Percentiles rank a stretch among this genome's conserved stretches.
These are phyloP conservation scores for Potorous gilbertii DNA, from an alignment of 2,797 vertebrate species.

Conservation along the genomic window DNA sequence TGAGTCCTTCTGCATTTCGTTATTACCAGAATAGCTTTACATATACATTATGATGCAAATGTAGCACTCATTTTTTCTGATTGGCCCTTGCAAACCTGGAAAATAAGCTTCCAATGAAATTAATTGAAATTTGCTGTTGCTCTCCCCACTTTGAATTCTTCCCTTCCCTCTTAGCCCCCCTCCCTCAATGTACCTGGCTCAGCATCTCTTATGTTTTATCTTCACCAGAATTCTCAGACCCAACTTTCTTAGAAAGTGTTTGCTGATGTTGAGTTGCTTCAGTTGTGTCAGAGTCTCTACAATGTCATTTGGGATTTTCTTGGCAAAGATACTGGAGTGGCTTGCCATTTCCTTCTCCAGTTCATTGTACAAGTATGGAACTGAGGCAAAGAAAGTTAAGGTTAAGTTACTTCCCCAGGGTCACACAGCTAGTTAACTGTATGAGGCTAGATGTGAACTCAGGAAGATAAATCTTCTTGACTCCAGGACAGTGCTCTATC, in stretches of 20 bases:
- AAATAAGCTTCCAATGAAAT: background rate
- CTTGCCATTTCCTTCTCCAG: background rate
- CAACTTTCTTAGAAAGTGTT: background rate
- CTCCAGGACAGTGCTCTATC: background rate
- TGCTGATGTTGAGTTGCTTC: background rate
- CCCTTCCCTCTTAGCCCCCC: background rate
- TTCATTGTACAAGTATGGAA: background rate
- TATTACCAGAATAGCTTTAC: background rate
- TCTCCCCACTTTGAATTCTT: background rate
- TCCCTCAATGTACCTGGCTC: background rate
- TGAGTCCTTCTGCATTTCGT: background rate
- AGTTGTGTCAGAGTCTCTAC: background rate
- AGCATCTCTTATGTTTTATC: background rate
- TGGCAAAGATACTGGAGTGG: background rate
- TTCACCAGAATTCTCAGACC: slow-evolving; percentile 18
- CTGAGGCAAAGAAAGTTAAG: background rate
- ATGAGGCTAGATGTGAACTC: background rate
- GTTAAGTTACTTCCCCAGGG: background rate
- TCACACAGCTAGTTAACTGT: background rate
- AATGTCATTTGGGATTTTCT: background rate
- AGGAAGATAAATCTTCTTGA: background rate
- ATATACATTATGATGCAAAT: background rate
- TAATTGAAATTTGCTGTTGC: slow-evolving; percentile 37
- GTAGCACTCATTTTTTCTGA: background rate
- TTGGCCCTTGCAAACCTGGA: slow-evolving; percentile 31